Evolutionary conservation across 2,888 invertebrate species (phyloP).

Genomic region (Dermolepida albohirtum): DNA sequence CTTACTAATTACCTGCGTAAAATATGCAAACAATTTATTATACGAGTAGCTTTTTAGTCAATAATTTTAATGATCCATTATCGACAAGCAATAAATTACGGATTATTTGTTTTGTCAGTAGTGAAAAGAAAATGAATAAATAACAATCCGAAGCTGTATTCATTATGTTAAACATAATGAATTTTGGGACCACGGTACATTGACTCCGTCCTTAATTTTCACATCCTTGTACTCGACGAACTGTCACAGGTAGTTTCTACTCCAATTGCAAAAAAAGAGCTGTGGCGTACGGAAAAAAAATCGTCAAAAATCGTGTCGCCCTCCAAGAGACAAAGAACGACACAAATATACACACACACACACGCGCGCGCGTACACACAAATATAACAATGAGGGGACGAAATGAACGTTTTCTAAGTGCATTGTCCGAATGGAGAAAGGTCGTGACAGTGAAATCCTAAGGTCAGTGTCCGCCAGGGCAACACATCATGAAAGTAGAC

Average conservation of each 20-base stretch:
- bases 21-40: no score
- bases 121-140: no score
- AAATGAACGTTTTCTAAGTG: constrained; percentile 44
- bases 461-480: constrained; percentile 50
- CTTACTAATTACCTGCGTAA: no score
- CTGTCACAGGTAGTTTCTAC: constrained; percentile 36
- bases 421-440: constrained; percentile 52
- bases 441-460: constrained; percentile 53
- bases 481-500: constrained; percentile 54
- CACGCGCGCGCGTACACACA: constrained; percentile 7
- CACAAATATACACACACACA: neutral
- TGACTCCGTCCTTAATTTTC: constrained; percentile 36
- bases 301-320: constrained; percentile 20
- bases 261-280: constrained; percentile 34
- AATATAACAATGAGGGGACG: constrained; percentile 35
- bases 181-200: constrained; percentile 27
- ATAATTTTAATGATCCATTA: no score
- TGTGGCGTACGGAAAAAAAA: constrained; percentile 14
- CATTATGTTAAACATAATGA: constrained; percentile 1
- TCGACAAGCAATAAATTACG: no score
- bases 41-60: no score
- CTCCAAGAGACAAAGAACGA: constrained; percentile 26
- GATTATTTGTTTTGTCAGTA: no score
- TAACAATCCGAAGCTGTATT: no score
- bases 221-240: constrained; percentile 32